Evolutionary conservation across 2,888 invertebrate species (phyloP), one percentile per base, ranked within the genome.

Genomic region (Caenorhabditis becei): DNA sequence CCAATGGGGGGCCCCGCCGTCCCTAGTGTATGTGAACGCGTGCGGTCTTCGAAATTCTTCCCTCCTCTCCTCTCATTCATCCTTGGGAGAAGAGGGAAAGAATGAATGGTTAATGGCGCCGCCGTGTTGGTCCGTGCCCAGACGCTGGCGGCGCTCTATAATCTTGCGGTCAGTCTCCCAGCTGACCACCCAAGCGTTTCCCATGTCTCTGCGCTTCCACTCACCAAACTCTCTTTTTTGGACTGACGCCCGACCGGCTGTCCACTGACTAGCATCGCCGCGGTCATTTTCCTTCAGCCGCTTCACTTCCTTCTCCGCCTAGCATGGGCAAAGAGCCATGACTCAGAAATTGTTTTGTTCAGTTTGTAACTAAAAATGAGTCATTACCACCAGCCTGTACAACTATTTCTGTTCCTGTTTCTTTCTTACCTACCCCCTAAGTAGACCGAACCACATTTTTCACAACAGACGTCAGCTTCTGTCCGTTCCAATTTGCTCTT

Each of bases 111-210:
- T 63, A 63, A 63, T 63, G 51, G 35, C 11, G 63, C 18, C 63
- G 49, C 35, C 63, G 63, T 63, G 63, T 63, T 63, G 63, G 63
- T 63, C 63, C 63, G 63, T 63, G 51, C 51, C 62, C 49, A 61
- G 26, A 8, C 11, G 2, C 3, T 44, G 7, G 41, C 47, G n/a
- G 26, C 62, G 23, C n/a, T 5, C 10, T 49, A 24, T 8, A 10
- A 41, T 5, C 41, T 41, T 16, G 41, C n/a, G 61, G 62, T 62
- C 63, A 63, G 47, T 47, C 35, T 44, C 44, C 51, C 63, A 63
- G 63, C 51, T 63, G 63, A 63, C 63, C 32, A 51, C 56, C 32
- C 56, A 49, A 49, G 28, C 32, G 49, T 63, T 63, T 63, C 51
- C 23, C 44, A 20, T 61, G 11, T 44, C 47, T 61, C 44, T 44